phyloP scores from a whole-genome alignment of 2,797 vertebrate genomes.

The Phaenicophaeus curvirostris region DNA sequence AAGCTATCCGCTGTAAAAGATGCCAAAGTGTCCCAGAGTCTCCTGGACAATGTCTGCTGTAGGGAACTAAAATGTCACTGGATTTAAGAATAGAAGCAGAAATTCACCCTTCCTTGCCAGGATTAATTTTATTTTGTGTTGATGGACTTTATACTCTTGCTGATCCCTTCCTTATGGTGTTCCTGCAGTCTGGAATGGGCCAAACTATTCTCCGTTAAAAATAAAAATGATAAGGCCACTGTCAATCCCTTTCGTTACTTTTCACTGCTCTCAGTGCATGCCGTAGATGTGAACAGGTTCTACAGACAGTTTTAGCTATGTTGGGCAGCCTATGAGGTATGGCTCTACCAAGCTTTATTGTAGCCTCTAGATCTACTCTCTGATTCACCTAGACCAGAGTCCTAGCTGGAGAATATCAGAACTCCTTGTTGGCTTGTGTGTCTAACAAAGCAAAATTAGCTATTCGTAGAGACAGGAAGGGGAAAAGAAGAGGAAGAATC shows the following conservation, averaged over 20 bases:
- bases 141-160: background rate
- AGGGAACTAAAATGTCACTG: background rate
- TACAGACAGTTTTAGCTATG: background rate
- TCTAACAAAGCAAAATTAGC: background rate
- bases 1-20: background rate
- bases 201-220: background rate
- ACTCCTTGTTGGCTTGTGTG: background rate
- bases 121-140: background rate
- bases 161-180: background rate
- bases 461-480: background rate
- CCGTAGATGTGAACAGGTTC: background rate
- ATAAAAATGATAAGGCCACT: background rate
- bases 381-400: background rate
- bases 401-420: background rate
- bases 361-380: background rate
- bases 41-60: accelerated
- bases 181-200: background rate
- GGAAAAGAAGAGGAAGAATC: background rate
- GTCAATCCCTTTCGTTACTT: background rate
- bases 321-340: accelerated
- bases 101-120: background rate
- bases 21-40: background rate
- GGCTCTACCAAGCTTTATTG: background rate
- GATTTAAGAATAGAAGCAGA: background rate
- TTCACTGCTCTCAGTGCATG: background rate